Conservation (phyloP, 2,797 vertebrate genomes). For the Myotis findleyi region DNA sequence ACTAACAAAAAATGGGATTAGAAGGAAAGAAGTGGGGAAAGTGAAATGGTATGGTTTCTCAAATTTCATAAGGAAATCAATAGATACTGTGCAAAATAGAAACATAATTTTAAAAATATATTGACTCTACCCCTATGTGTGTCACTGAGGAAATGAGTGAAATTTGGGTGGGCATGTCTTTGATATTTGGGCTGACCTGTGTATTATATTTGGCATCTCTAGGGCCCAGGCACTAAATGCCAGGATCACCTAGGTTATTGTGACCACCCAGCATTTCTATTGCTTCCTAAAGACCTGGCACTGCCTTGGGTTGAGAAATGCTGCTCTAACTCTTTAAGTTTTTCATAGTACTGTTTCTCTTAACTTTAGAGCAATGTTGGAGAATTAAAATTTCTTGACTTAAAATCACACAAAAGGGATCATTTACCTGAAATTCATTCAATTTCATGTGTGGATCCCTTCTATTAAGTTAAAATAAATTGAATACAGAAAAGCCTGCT, state of each 20-base stretch:
- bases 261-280: neutral
- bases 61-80: neutral
- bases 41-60: neutral
- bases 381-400: slow-evolving; percentile 28
- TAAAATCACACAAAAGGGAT: slow-evolving; percentile 36
- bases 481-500: neutral
- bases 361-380: slow-evolving; percentile 16
- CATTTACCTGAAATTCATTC: slow-evolving; percentile 44
- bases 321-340: neutral
- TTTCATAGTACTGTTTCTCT: neutral
- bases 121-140: neutral
- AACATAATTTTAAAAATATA: neutral
- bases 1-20: neutral
- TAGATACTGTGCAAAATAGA: neutral
- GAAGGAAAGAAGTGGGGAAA: neutral
- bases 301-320: neutral
- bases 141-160: neutral
- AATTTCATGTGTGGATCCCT: neutral
- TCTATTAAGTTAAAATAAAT: slow-evolving; percentile 32
- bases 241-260: neutral
- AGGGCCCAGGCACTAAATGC: neutral
- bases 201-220: neutral
- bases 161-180: neutral
- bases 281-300: neutral
- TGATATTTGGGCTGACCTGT: neutral